These are phyloP conservation scores for Mus spretus DNA, from an alignment of 2,797 vertebrate genomes.

Conservation along the genomic window DNA sequence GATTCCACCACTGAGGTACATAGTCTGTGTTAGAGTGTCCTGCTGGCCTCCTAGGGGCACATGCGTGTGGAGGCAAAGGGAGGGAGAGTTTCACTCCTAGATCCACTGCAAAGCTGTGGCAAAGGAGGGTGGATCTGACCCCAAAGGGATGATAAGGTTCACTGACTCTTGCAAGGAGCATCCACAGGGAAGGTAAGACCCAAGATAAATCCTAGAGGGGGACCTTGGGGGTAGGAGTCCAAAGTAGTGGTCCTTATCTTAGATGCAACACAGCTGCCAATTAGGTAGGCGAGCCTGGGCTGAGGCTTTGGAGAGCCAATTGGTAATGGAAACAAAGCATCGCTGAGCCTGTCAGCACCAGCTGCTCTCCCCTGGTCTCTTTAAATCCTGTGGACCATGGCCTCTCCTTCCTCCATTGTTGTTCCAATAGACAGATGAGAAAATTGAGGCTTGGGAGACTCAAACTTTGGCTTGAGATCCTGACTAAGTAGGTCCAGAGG, in stretches of 20 bases:
- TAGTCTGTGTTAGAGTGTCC: accelerated
- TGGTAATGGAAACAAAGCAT: background rate
- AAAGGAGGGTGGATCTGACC: background rate
- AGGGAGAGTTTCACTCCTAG: background rate
- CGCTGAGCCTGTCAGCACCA: too few species aligned
- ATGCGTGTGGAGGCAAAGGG: background rate
- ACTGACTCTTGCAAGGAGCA: background rate
- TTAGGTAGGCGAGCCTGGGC: background rate
- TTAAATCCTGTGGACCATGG: background rate
- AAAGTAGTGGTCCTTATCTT: background rate
- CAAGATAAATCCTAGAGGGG: background rate
- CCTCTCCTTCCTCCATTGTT: background rate
- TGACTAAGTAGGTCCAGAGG: background rate
- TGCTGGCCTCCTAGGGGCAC: background rate
- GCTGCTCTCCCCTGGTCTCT: background rate
- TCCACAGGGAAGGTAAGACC: background rate
- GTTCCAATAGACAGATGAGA: background rate
- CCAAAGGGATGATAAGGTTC: background rate
- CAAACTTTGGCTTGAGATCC: background rate
- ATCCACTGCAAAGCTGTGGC: accelerated
- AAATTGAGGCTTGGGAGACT: background rate
- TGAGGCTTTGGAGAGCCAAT: background rate
- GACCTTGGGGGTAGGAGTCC: too few species aligned
- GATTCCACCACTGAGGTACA: background rate
- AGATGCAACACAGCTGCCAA: background rate